A percentile compares a stretch with the other conserved stretches of the same genome.
Evolutionary conservation across 2,888 invertebrate genomes (phyloP).

Genomic region (Cheilosia grossa): DNA sequence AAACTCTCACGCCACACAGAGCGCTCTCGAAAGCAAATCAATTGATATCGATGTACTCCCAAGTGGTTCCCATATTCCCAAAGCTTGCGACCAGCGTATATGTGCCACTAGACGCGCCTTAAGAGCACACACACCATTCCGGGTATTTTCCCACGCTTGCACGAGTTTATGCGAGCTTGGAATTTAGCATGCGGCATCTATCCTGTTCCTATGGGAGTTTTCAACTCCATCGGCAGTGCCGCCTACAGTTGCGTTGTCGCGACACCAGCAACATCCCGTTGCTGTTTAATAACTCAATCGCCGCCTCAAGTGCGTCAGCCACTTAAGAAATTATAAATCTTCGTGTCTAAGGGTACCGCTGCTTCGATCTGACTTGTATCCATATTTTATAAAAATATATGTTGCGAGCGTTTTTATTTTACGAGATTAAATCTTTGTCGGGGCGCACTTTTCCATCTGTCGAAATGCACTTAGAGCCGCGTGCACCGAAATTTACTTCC

Average conservation of each 20-base stretch:
- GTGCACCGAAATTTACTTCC: conserved; percentile 71
- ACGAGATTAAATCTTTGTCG: conserved; percentile 61
- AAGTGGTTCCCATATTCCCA: conserved; percentile 20
- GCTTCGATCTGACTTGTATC: conserved; percentile 55
- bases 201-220: conserved; percentile 18
- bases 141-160: conserved; percentile 35
- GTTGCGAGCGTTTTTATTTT: conserved; percentile 52
- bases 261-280: conserved; percentile 53
- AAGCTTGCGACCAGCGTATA: conserved; percentile 38
- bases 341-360: conserved; percentile 39
- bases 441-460: conserved; percentile 65
- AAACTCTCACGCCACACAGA: not conserved
- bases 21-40: conserved; percentile 5
- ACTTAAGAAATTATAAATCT: conserved; percentile 74
- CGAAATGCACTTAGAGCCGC: conserved; percentile 71
- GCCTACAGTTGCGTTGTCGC: conserved; percentile 52
- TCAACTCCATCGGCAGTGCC: conserved; percentile 6
- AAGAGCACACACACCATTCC: not conserved
- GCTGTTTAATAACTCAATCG: conserved; percentile 70
- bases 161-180: conserved; percentile 6
- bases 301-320: conserved; percentile 64
- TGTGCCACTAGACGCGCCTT: conserved; percentile 10
- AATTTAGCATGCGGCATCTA: conserved; percentile 11
- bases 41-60: conserved; percentile 2
- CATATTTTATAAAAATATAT: conserved; percentile 62